Evolutionary conservation across 2,888 invertebrate species (phyloP).

Genomic region (Oxystoma pomonae): DNA sequence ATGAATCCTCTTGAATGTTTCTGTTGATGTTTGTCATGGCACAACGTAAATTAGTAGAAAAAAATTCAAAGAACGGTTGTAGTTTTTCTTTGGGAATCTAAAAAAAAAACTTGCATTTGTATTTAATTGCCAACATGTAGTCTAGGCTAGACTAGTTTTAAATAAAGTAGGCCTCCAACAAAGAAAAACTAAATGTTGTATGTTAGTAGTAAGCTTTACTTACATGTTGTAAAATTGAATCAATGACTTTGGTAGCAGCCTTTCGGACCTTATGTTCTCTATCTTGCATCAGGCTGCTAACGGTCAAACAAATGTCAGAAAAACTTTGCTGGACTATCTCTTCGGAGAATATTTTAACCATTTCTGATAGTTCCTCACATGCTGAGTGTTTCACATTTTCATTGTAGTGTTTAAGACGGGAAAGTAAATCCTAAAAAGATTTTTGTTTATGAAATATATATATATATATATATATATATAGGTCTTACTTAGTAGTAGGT

Average conservation of each 20-base stretch:
- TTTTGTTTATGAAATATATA: no score
- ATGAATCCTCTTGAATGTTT: constrained; percentile 77
- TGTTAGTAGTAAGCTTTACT: no score
- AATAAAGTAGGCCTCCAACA: no score
- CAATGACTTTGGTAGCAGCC: constrained; percentile 55
- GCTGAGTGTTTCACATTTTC: constrained; percentile 63
- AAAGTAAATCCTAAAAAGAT: constrained; percentile 61
- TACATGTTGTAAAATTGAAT: constrained; percentile 46
- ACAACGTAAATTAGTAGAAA: constrained; percentile 78
- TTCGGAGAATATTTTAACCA: constrained; percentile 49
- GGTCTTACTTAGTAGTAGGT: no score
- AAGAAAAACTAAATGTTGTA: no score
- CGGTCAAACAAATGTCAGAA: constrained; percentile 62
- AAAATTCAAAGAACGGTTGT: constrained; percentile 69
- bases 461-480: no score
- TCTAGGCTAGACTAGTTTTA: no score
- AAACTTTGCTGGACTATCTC: constrained; percentile 50
- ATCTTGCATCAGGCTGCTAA: constrained; percentile 68
- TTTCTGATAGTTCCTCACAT: constrained; percentile 57
- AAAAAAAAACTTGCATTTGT: no score
- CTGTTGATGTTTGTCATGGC: constrained; percentile 87
- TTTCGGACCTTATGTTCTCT: constrained; percentile 60
- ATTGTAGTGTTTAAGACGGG: constrained; percentile 73
- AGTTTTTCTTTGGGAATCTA: constrained; percentile 52
- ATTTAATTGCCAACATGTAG: no score